phyloP scores from a whole-genome alignment of 2,113 vertebrate genomes.

The Ursus arctos region DNA sequence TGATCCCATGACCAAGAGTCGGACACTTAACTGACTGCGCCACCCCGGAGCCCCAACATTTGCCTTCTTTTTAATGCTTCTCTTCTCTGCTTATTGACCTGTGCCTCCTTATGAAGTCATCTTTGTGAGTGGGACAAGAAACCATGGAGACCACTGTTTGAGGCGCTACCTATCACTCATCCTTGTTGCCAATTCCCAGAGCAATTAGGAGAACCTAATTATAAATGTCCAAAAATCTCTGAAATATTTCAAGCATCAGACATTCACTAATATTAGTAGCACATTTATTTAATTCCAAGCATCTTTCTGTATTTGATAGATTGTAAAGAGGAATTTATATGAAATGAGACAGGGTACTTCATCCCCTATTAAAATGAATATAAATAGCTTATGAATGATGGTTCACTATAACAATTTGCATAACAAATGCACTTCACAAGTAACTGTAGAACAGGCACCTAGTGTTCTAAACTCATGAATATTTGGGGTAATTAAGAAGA shows the following conservation, averaged over 20 bases:
- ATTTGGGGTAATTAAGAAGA: slow-evolving; percentile 64
- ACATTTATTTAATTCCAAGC: slow-evolving; percentile 42
- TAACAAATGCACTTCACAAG: slow-evolving; percentile 57
- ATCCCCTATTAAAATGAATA: slow-evolving; percentile 1
- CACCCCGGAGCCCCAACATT: not conserved
- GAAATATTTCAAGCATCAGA: slow-evolving; percentile 27
- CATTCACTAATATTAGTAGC: slow-evolving; percentile 56
- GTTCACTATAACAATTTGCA: slow-evolving; percentile 57
- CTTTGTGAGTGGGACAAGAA: not conserved
- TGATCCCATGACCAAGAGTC: not conserved
- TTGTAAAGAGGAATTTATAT: slow-evolving; percentile 54
- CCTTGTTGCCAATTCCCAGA: slow-evolving; percentile 4
- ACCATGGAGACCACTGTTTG: not conserved
- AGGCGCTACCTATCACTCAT: not conserved
- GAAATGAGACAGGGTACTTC: slow-evolving; percentile 51
- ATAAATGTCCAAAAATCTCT: slow-evolving; percentile 38
- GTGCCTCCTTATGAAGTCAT: slow-evolving; percentile 7
- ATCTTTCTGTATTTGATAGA: slow-evolving; percentile 23
- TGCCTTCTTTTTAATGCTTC: not conserved
- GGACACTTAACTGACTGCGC: not conserved
- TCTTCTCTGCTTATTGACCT: not conserved
- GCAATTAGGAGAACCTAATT: not conserved
- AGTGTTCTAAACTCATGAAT: slow-evolving; percentile 67
- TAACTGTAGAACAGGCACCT: slow-evolving; percentile 49
- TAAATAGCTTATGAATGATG: slow-evolving; percentile 57